These are phyloP conservation scores for Hypocryptadius cinnamomeus DNA, from an alignment of 2,113 vertebrate species.

Conservation along the genomic window DNA sequence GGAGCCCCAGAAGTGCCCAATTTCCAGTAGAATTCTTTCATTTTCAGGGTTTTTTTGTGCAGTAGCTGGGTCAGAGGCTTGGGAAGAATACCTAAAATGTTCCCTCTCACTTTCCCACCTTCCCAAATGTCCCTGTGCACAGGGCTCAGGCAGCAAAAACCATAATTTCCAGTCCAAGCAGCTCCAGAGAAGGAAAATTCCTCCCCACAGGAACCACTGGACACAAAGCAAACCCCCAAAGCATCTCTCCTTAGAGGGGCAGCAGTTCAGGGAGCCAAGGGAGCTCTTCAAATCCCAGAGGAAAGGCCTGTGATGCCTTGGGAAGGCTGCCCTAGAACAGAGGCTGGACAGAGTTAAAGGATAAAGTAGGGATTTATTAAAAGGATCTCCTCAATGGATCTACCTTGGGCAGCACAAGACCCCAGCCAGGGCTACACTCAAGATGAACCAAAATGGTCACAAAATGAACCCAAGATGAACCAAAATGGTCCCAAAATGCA, in stretches of 20 bases:
- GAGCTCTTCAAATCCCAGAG: too few relatives aligned
- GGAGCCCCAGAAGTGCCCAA: not conserved
- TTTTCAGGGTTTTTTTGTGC: not conserved
- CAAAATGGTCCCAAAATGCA: too few relatives aligned
- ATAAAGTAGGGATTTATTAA: too few relatives aligned
- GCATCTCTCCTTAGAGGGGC: rapidly evolving
- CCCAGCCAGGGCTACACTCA: too few relatives aligned
- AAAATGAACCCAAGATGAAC: too few relatives aligned
- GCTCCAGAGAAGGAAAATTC: not conserved
- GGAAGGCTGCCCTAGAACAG: too few relatives aligned
- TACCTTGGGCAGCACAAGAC: too few relatives aligned
- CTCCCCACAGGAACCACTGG: not conserved
- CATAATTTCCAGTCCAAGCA: not conserved
- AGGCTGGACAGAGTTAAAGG: too few relatives aligned
- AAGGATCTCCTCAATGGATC: too few relatives aligned
- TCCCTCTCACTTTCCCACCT: not conserved
- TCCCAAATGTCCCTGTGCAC: not conserved
- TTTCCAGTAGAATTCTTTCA: not conserved
- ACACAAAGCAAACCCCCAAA: not conserved
- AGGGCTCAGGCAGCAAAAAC: not conserved
- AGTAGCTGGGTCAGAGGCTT: not conserved
- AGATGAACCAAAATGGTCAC: too few relatives aligned
- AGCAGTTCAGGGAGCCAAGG: not conserved
- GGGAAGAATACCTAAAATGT: not conserved
- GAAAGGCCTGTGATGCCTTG: not conserved